These are phyloP conservation scores for Danio jaintianensis DNA, from an alignment of 2,797 vertebrate species.

Conservation along the genomic window DNA sequence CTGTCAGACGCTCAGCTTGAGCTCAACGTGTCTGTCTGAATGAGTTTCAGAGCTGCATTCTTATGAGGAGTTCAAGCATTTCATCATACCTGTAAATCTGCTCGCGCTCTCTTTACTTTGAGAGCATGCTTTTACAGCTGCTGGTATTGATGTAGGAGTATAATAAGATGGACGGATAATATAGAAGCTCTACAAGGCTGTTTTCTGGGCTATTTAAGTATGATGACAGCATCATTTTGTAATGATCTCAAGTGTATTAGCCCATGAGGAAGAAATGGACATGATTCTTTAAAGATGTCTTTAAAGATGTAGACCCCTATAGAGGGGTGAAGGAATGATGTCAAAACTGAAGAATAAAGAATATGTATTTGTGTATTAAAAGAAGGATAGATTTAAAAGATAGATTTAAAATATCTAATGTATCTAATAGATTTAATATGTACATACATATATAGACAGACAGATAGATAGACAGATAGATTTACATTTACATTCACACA, in stretches of 20 bases:
- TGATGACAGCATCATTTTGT: neutral
- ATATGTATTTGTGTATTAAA: too few species aligned
- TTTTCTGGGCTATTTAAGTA: neutral
- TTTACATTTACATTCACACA: too few species aligned
- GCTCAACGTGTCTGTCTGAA: conserved; percentile 36
- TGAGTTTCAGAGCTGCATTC: conserved; percentile 10
- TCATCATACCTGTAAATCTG: neutral
- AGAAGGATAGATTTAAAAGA: too few species aligned
- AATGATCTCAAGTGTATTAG: neutral
- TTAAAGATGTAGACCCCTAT: too few species aligned
- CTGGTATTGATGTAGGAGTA: neutral
- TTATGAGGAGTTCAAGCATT: neutral
- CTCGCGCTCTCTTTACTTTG: neutral
- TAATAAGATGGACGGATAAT: neutral
- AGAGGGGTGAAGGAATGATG: too few species aligned
- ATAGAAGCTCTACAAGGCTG: neutral
- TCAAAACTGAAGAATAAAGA: too few species aligned
- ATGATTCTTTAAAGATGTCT: too few species aligned
- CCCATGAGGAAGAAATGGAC: neutral
- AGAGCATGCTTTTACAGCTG: conserved; percentile 1
- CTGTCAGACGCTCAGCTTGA: conserved; percentile 26
- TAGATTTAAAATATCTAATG: too few species aligned
- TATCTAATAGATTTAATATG: too few species aligned
- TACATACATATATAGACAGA: too few species aligned
- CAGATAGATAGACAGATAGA: too few species aligned